Conservation (phyloP, 2,113 vertebrate species). For the Myrmophylax atrothorax region DNA sequence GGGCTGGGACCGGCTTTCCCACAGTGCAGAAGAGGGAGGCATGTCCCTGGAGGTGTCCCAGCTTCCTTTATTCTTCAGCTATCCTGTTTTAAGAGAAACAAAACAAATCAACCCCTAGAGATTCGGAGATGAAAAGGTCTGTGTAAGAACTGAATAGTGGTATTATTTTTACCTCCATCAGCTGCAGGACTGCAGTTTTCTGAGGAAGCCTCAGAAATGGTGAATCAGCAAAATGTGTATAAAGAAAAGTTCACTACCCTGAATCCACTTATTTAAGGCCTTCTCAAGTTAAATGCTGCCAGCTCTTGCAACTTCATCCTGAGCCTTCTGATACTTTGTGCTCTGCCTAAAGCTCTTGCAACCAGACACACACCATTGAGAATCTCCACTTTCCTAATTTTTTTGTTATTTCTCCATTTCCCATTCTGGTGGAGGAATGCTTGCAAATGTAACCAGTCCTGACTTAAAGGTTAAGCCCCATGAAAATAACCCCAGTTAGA, state of each 20-base stretch:
- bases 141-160: neutral
- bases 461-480: neutral
- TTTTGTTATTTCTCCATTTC: neutral
- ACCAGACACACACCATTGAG: neutral
- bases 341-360: neutral
- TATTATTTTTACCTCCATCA: conserved; percentile 36
- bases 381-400: neutral
- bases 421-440: neutral
- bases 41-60: neutral
- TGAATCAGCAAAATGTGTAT: neutral
- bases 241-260: neutral
- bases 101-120: conserved; percentile 5
- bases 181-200: conserved; percentile 47
- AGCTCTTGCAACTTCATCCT: neutral
- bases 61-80: neutral
- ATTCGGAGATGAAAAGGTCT: neutral
- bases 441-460: neutral
- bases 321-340: neutral
- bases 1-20: neutral
- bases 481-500: neutral
- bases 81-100: neutral
- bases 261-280: neutral
- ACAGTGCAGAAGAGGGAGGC: neutral
- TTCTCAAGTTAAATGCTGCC: neutral
- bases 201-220: conserved; percentile 24